Base-by-base conservation (phyloP, 1,140 invertebrate species). In the Brachionus asplanchnoidis region DNA sequence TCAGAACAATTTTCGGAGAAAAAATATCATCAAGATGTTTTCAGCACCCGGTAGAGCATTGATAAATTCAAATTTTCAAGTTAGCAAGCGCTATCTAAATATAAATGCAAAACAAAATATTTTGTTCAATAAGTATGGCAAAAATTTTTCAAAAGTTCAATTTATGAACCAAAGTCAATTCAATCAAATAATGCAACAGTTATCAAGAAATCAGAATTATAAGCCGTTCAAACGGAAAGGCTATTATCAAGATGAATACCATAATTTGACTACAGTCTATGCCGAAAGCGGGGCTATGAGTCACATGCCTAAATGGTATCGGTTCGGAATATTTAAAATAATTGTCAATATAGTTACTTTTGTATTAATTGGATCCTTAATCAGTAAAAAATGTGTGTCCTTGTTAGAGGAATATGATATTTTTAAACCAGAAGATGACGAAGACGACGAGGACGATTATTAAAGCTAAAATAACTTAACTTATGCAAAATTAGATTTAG, bases 401-500 rank as follows among this genome's bases (percentile, higher is more conserved):
- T 32, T 82, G 17, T 36, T 82, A 14, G 79, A 82, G 26, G 79
- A 82, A 40, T 44, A 82, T 68, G 79, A 82, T 23, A 82, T 82
- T 65, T 82, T 82, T 68, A 82, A 82, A 14, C 79, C 79, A 44
- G 79, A 82, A 46, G 79, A 82, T 23, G 79, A 82, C n/a, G 79
- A 60, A 60, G 53, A 82, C 20, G 79, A 82, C 44, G 79, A 82
- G 9, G 79, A 82, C 20, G 79, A 82, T 40, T 36, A 68, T 60
- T 82, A 68, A 65, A 65, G 20, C 56, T 20, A 17, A 42, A 42
- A 36, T 50, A 77, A 77, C 73, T 77, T 50, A 77, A 77, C 53
- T 65, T 26, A 28, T 60, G 53, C 50, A 82, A 82, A 20, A 68
- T 46, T 28, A 40, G 60, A 32, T 44, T 65, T 20, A 65, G 20